A percentile compares a stretch with the other conserved stretches of the same genome.
phyloP scores from a whole-genome alignment of 2,888 invertebrate genomes.

The Panzeria rudis region DNA sequence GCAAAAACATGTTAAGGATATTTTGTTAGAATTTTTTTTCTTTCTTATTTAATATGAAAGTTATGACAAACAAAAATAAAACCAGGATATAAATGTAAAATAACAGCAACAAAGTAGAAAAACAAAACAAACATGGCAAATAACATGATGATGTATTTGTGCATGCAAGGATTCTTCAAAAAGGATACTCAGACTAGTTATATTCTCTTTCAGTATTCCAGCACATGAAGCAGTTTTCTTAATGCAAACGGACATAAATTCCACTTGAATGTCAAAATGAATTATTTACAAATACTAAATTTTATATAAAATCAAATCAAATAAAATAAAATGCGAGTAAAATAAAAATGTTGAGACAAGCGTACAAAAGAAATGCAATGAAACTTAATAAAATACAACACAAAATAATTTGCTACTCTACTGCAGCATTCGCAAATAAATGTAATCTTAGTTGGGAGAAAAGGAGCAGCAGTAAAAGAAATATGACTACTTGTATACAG shows the following conservation, averaged over 20 bases:
- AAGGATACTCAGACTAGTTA: background rate
- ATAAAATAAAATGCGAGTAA: too few species aligned
- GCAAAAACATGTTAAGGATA: slow-evolving; percentile 39
- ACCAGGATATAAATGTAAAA: slow-evolving; percentile 13
- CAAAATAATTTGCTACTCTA: slow-evolving; percentile 32
- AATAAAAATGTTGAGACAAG: background rate
- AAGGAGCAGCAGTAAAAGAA: too few species aligned
- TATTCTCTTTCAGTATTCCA: background rate
- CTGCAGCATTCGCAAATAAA: too few species aligned
- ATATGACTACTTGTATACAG: too few species aligned
- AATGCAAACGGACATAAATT: slow-evolving; percentile 42
- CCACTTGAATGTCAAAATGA: slow-evolving; percentile 51
- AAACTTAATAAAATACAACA: slow-evolving; percentile 34
- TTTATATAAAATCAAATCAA: slow-evolving; percentile 22
- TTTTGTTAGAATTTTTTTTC: slow-evolving; percentile 19
- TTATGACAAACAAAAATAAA: slow-evolving; percentile 55
- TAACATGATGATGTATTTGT: slow-evolving; percentile 23
- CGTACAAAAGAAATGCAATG: background rate
- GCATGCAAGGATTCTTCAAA: background rate
- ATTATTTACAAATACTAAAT: slow-evolving; percentile 39
- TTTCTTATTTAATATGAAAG: slow-evolving; percentile 57
- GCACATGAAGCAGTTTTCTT: background rate
- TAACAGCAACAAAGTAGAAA: background rate
- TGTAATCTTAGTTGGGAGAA: too few species aligned
- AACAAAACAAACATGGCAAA: background rate